phyloP scores from a whole-genome alignment of 2,113 vertebrate species.

The Mixornis gularis region DNA sequence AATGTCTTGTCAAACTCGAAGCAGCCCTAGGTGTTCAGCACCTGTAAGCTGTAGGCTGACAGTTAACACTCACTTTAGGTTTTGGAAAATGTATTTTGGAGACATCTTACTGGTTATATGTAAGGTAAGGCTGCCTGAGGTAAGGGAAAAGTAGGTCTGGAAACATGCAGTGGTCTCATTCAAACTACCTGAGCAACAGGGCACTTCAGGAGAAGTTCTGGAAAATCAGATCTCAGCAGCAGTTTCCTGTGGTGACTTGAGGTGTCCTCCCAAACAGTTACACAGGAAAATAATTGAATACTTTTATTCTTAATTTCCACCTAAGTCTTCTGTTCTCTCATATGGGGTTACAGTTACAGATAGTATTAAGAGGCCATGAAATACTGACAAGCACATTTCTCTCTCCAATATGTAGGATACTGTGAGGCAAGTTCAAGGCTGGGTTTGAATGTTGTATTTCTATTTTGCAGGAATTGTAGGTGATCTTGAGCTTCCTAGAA shows the following conservation, averaged over 20 bases:
- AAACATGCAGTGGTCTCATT: not conserved
- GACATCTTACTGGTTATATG: not conserved
- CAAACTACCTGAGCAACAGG: not conserved
- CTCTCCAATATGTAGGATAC: not conserved
- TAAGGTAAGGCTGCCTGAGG: not conserved
- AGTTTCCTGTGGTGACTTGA: not conserved
- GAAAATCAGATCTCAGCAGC: not conserved
- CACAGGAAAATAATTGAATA: not conserved
- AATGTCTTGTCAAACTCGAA: not conserved
- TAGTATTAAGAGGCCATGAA: not conserved
- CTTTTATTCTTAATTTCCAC: not conserved
- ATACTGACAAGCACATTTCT: not conserved
- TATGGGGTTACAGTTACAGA: fast-evolving
- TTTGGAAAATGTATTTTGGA: not conserved
- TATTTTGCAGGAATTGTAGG: not conserved
- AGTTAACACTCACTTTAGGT: not conserved
- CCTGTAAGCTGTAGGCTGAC: not conserved
- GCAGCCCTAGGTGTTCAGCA: not conserved
- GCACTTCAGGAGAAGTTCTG: not conserved
- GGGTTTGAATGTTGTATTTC: not conserved
- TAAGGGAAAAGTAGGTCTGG: not conserved
- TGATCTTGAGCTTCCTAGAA: not conserved
- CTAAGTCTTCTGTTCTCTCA: not conserved
- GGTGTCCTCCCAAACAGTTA: not conserved
- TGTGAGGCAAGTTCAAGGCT: not conserved